These are phyloP conservation scores for Heterodera schachtii DNA, from an alignment of 1,140 invertebrate species.

Conservation along the genomic window DNA sequence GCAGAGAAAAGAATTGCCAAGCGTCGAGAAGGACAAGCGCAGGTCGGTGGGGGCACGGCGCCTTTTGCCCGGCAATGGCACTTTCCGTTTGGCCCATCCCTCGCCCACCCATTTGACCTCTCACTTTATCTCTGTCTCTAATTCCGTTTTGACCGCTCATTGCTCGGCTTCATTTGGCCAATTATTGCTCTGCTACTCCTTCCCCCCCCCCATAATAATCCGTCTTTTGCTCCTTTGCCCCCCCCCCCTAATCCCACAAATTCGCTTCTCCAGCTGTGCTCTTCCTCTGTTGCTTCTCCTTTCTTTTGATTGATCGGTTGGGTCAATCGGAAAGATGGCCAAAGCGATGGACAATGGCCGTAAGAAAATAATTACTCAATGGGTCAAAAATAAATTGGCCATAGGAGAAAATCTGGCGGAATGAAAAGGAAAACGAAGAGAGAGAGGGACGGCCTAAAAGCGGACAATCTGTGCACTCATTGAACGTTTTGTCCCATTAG, in stretches of 20 bases:
- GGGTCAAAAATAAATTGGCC: not conserved
- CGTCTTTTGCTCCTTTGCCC: not conserved
- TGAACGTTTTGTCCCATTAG: not conserved
- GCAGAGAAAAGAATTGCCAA: not conserved
- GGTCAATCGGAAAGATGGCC: not conserved
- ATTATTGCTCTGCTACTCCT: not conserved
- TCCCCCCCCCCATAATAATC: not conserved
- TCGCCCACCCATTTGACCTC: not conserved
- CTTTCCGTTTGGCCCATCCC: not conserved
- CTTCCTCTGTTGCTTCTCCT: constrained; percentile 9
- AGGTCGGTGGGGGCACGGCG: not conserved
- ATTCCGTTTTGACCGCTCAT: not conserved
- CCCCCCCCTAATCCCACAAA: not conserved
- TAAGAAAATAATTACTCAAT: constrained; percentile 12
- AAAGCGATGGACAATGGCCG: not conserved
- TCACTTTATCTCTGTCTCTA: not conserved
- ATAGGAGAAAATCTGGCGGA: no score
- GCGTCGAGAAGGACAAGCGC: not conserved
- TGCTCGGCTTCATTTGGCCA: not conserved
- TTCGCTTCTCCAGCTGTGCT: not conserved
- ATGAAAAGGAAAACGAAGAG: no score
- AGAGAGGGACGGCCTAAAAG: no score
- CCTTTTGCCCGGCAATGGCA: no score
- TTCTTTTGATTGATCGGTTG: constrained; percentile 1
- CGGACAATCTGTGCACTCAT: no score